Base-by-base conservation (phyloP, 2,888 invertebrate species). In the Pachycephus smyrnensis region DNA sequence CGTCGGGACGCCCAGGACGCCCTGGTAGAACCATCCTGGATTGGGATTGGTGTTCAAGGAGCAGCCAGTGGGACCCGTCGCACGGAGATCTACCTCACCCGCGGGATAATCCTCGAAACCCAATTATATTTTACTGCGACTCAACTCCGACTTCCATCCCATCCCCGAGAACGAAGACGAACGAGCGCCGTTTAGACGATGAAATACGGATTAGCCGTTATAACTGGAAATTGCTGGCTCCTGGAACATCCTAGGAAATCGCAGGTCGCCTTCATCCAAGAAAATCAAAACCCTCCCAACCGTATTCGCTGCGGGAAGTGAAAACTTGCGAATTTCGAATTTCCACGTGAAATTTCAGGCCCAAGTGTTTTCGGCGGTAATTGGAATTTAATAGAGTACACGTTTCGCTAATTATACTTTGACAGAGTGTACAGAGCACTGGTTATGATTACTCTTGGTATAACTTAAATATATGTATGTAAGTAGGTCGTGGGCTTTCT, bases 81-180 rank as follows among this genome's bases (percentile, higher is more conserved):
- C 90, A 90, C 90, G 91, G 89, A 90, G 90, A 89, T 90, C 89
- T 90, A 88, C 89, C 87, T 88, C 88, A 87, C 88, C 89, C 89
- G 88, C 88, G 87, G 90, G 90, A 91, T 91, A 91, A 91, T 91
- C 91, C 90, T 88, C 86, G 88, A 91, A 91, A 91, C 90, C 90
- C 90, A 91, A 91, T 91, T 91, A 91, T 91, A 91, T 91, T 91
- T 91, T 89, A 90, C 91, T 90, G 90, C 90, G 89, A 91, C 89
- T 91, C 89, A 88, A 89, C 89, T 89, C 88, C 89, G 90, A 90
- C 90, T 91, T 90, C 87, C 89, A 89, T 88, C 88, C 87, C 83
- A 82, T 82, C 84, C 83, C 79, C 85, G 82, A 84, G 85, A 86
- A 88, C 88, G 89, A 90, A 90, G 89, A 90, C 88, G 89, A 87